phyloP scores from a whole-genome alignment of 2,113 vertebrate genomes.

The Promerops cafer region DNA sequence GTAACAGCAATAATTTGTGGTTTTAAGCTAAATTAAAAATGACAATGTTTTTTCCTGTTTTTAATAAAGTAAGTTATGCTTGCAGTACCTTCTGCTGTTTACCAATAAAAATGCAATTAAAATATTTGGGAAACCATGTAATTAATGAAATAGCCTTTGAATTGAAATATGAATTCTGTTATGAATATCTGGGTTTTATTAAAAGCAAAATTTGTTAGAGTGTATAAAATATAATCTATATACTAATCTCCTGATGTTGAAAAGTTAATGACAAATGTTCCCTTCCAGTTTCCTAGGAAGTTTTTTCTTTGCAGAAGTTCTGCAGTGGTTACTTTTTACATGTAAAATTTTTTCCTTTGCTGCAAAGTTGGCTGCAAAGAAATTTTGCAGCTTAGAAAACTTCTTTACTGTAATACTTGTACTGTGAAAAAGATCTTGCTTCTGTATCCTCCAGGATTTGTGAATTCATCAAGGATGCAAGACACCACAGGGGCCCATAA shows the following conservation, averaged over 20 bases:
- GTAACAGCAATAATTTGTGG: neutral
- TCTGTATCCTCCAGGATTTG: neutral
- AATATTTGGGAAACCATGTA: neutral
- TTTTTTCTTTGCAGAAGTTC: neutral
- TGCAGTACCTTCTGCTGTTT: conserved; percentile 18
- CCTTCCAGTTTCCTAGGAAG: neutral
- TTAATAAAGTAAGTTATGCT: conserved; percentile 10
- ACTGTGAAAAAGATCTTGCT: neutral
- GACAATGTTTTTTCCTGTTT: neutral
- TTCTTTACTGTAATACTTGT: neutral
- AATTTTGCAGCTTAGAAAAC: neutral
- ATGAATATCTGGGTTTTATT: neutral
- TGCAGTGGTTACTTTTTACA: neutral
- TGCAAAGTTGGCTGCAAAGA: neutral
- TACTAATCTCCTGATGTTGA: neutral
- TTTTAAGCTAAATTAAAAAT: conserved; percentile 25
- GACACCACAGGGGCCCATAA: neutral
- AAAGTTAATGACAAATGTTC: neutral
- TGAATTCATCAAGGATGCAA: neutral
- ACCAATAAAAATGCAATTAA: conserved; percentile 12
- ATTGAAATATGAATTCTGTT: too few relatives aligned
- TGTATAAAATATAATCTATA: neutral
- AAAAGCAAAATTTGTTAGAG: neutral
- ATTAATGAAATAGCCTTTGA: neutral
- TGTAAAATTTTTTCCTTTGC: neutral